Evolutionary conservation across 2,797 vertebrate genomes (phyloP).

Genomic region (Trichosurus vulpecula): DNA sequence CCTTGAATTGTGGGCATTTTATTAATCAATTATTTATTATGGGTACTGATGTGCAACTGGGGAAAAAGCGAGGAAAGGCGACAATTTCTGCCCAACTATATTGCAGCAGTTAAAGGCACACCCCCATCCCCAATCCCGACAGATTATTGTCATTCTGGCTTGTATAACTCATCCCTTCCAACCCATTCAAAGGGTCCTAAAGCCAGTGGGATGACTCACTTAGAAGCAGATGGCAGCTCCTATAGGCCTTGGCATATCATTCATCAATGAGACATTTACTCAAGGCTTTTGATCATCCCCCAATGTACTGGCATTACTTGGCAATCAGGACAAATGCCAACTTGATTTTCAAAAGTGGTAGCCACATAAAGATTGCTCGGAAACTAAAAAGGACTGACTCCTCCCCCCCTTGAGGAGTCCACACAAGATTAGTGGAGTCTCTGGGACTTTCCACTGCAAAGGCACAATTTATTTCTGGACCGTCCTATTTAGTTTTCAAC

Average conservation of each 20-base stretch:
- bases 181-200: slow-evolving; percentile 33
- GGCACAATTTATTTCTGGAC: slow-evolving; percentile 12
- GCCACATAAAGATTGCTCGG: slow-evolving; percentile 7
- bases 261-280: slow-evolving; percentile 43
- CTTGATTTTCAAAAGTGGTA: slow-evolving; percentile 43
- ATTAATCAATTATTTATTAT: too few species aligned
- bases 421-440: slow-evolving; percentile 24
- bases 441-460: slow-evolving; percentile 38
- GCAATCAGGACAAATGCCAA: slow-evolving; percentile 38
- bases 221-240: background rate
- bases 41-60: background rate
- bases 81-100: slow-evolving; percentile 20
- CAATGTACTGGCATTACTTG: slow-evolving; percentile 50
- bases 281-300: slow-evolving; percentile 48
- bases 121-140: background rate
- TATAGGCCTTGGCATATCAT: background rate
- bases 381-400: slow-evolving; percentile 41
- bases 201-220: slow-evolving; percentile 36
- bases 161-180: slow-evolving; percentile 21
- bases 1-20: background rate
- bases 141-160: slow-evolving; percentile 19
- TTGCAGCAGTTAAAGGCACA: slow-evolving; percentile 32
- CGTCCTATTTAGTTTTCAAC: background rate
- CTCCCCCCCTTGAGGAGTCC: background rate
- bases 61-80: background rate